Evolutionary conservation across 1,140 invertebrate genomes (phyloP).

Genomic region (Calycopis cecrops): DNA sequence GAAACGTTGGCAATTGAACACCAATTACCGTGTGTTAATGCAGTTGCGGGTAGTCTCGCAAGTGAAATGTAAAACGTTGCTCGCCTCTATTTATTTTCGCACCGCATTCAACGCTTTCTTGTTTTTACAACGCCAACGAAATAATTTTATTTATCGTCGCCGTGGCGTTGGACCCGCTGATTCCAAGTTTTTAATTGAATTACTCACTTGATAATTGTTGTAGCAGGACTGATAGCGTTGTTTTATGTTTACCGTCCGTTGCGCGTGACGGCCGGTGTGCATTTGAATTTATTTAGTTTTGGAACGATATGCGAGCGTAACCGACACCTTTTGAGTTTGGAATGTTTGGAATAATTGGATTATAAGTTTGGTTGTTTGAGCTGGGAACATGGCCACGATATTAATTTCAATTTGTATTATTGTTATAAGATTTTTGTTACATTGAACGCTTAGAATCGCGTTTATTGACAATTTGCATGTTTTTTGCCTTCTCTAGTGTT

Average conservation of each 20-base stretch:
- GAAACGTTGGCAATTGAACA: neutral
- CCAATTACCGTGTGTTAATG: conserved; percentile 11
- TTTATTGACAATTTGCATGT: too few relatives aligned
- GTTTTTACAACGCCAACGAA: conserved; percentile 15
- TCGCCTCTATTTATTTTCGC: neutral
- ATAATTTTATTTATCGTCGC: conserved; percentile 62
- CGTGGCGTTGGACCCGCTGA: conserved; percentile 34
- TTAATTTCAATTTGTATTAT: too few relatives aligned
- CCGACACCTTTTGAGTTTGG: conserved; percentile 11
- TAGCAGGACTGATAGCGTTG: conserved; percentile 25
- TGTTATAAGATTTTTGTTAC: too few relatives aligned
- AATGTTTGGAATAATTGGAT: too few relatives aligned
- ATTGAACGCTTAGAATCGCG: too few relatives aligned
- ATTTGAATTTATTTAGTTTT: conserved; percentile 19
- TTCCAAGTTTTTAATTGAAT: conserved; percentile 65
- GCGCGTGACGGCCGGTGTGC: conserved; percentile 18
- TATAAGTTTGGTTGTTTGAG: too few relatives aligned
- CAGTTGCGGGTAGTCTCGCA: neutral
- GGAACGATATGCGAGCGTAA: conserved; percentile 7
- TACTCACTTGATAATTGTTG: conserved; percentile 56
- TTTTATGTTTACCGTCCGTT: conserved; percentile 25
- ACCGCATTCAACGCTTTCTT: conserved; percentile 5
- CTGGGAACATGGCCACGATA: too few relatives aligned
- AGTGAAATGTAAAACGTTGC: neutral
- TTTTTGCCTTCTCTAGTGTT: too few relatives aligned